These are phyloP conservation scores for Nothoprocta pentlandii DNA, from an alignment of 2,113 vertebrate genomes.

Conservation along the genomic window DNA sequence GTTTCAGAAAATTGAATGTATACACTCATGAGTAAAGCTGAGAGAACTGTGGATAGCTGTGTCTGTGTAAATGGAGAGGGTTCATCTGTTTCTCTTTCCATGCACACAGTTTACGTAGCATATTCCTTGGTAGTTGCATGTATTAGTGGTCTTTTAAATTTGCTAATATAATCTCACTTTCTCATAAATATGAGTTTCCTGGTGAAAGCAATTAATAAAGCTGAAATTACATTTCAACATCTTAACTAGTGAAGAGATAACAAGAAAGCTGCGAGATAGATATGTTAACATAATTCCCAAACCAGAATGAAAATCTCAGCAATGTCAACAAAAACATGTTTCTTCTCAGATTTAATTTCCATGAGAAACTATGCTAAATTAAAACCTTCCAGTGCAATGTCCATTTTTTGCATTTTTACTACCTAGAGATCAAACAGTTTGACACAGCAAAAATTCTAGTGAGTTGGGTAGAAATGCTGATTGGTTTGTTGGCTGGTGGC, in stretches of 20 bases:
- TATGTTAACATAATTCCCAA: background rate
- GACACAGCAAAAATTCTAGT: conserved; percentile 87
- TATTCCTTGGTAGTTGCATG: background rate
- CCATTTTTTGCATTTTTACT: conserved; percentile 82
- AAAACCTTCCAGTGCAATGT: conserved; percentile 79
- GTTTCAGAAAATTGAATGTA: background rate
- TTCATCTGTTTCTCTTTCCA: background rate
- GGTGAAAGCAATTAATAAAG: background rate
- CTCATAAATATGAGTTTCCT: background rate
- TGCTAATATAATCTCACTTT: background rate
- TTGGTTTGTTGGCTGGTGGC: conserved; percentile 87
- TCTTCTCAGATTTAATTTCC: conserved; percentile 81
- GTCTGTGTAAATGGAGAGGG: background rate
- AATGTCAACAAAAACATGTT: conserved; percentile 77
- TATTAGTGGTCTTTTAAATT: background rate
- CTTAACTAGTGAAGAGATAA: conserved; percentile 15
- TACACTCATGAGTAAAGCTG: background rate
- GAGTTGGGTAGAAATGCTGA: conserved; percentile 83
- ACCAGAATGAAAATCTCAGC: conserved; percentile 61
- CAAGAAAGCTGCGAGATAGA: conserved; percentile 22
- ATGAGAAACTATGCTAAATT: conserved; percentile 81
- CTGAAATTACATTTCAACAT: background rate
- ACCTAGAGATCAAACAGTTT: conserved; percentile 90
- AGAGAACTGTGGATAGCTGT: background rate
- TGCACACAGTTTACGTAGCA: rapidly evolving